Percentiles rank a stretch among this genome's conserved stretches.
phyloP scores from a whole-genome alignment of 1,140 invertebrate species.

The Dendrolimus kikuchii region DNA sequence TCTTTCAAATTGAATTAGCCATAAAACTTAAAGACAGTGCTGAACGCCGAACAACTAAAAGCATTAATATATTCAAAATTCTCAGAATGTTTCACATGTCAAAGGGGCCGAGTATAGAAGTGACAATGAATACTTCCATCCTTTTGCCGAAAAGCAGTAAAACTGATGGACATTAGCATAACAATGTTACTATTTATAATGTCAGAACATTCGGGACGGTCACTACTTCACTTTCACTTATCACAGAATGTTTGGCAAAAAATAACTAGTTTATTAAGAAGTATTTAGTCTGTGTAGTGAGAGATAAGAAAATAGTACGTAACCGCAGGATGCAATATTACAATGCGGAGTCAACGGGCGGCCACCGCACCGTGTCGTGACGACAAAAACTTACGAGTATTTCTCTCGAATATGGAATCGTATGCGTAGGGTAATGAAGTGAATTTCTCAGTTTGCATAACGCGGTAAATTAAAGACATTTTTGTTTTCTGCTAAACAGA shows the following conservation, averaged over 20 bases:
- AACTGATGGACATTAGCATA: conserved; percentile 55
- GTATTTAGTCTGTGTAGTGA: conserved; percentile 28
- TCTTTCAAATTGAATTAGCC: too few species aligned
- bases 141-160: conserved; percentile 54
- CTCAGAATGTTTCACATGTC: conserved; percentile 43
- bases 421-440: conserved; percentile 47
- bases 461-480: conserved; percentile 62
- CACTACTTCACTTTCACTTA: conserved; percentile 58
- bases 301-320: conserved; percentile 44
- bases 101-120: conserved; percentile 14
- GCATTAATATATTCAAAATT: conserved; percentile 38
- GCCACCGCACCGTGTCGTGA: conserved; percentile 43
- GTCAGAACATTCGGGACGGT: conserved; percentile 31
- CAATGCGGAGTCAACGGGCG: conserved; percentile 38
- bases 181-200: conserved; percentile 56
- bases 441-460: conserved; percentile 51
- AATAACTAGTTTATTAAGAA: conserved; percentile 29
- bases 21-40: neutral
- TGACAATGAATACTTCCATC: conserved; percentile 43
- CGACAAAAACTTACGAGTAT: conserved; percentile 48
- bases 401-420: conserved; percentile 53
- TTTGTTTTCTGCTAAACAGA: conserved; percentile 42
- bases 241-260: conserved; percentile 24
- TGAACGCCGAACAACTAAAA: conserved; percentile 4
- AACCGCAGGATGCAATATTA: conserved; percentile 45